Conservation (phyloP, 2,888 invertebrate genomes). For the Cephus spinipes region DNA sequence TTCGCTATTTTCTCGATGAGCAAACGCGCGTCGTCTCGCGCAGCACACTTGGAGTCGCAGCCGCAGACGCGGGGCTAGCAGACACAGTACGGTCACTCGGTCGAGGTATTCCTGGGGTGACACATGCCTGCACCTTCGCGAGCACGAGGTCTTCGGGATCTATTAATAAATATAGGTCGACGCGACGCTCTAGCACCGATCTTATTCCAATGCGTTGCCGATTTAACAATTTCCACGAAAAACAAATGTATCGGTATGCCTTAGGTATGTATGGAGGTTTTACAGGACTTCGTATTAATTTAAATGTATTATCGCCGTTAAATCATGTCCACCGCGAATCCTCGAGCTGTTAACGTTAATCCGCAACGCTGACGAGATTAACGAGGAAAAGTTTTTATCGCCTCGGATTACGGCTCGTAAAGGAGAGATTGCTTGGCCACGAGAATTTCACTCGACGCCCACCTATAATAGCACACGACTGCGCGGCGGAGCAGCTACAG, state of each 20-base stretch:
- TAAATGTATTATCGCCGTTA: too few species aligned
- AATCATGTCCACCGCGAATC: background rate
- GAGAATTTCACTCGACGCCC: conserved; percentile 5
- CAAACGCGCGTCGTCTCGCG: background rate
- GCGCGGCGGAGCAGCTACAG: background rate
- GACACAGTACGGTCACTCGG: conserved; percentile 36
- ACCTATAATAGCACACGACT: background rate
- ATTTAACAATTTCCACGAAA: background rate
- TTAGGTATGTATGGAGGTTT: too few species aligned
- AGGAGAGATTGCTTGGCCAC: background rate
- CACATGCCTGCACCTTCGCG: conserved; percentile 40
- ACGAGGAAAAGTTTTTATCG: conserved; percentile 2
- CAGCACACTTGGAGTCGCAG: background rate
- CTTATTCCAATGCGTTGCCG: background rate
- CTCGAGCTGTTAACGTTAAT: background rate
- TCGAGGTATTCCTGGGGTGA: conserved; percentile 44
- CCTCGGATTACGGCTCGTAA: conserved; percentile 1
- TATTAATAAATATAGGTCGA: conserved; percentile 7
- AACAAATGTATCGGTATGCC: too few species aligned
- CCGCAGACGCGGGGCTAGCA: background rate
- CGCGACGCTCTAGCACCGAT: background rate
- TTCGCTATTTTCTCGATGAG: background rate
- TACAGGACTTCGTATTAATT: background rate
- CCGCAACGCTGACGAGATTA: background rate
- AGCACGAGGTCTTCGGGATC: conserved; percentile 28